phyloP scores from a whole-genome alignment of 2,888 invertebrate genomes.

The Mayetiola destructor region DNA sequence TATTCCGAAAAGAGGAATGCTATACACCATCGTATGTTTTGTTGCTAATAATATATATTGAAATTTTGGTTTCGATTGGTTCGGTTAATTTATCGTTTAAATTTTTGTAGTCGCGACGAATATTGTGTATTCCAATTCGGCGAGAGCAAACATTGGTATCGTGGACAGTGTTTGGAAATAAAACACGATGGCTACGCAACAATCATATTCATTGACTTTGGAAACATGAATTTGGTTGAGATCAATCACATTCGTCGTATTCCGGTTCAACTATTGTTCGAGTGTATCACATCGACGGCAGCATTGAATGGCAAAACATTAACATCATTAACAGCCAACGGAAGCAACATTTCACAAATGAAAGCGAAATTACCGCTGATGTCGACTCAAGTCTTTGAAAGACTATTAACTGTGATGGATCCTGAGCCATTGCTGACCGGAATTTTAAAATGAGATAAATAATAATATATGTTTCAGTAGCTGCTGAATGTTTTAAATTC shows the following conservation, averaged over 20 bases:
- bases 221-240: slow-evolving; percentile 25
- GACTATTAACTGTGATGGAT: too few species aligned
- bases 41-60: too few species aligned
- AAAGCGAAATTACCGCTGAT: too few species aligned
- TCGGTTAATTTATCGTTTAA: background rate
- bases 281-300: background rate
- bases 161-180: slow-evolving; percentile 28
- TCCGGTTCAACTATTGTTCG: slow-evolving; percentile 21
- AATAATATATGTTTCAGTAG: too few species aligned
- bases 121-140: slow-evolving; percentile 29
- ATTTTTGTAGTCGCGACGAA: slow-evolving; percentile 23
- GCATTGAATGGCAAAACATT: too few species aligned
- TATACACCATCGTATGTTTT: background rate
- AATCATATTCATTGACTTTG: slow-evolving; percentile 31
- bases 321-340: too few species aligned
- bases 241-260: slow-evolving; percentile 28
- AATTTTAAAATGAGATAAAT: too few species aligned
- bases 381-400: too few species aligned
- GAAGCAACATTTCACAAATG: too few species aligned
- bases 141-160: slow-evolving; percentile 27
- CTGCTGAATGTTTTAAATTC: too few species aligned
- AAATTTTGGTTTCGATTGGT: background rate
- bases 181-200: slow-evolving; percentile 32
- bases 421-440: too few species aligned
- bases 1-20: background rate